Evolutionary conservation across 2,113 vertebrate genomes (phyloP).

Genomic region (Tapirus terrestris): DNA sequence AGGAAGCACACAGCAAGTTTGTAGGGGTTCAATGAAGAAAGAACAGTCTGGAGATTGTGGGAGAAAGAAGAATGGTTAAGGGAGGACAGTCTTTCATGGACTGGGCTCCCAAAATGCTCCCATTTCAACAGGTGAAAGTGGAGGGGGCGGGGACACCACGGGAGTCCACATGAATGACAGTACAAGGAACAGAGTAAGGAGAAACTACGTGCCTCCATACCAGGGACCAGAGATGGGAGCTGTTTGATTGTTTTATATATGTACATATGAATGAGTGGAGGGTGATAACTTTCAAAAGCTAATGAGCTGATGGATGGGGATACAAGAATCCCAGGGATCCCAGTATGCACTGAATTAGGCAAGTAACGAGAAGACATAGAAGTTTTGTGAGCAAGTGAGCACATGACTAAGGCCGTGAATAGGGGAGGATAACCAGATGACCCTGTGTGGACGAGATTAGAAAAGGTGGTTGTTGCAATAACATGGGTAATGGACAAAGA

Average conservation of each 20-base stretch:
- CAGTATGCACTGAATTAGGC: not conserved
- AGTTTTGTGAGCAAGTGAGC: not conserved
- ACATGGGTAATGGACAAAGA: not conserved
- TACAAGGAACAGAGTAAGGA: not conserved
- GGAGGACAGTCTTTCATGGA: not conserved
- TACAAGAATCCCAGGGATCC: not conserved
- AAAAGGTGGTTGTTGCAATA: not conserved
- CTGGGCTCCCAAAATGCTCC: not conserved
- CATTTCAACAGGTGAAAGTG: not conserved
- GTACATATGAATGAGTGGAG: not conserved
- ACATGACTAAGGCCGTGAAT: not conserved
- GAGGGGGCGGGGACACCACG: rapidly evolving
- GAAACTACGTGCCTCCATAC: not conserved
- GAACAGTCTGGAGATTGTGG: not conserved
- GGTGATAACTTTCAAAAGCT: not conserved
- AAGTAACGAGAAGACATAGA: not conserved
- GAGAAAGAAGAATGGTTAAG: not conserved
- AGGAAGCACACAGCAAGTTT: not conserved
- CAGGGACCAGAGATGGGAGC: not conserved
- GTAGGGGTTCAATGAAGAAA: not conserved
- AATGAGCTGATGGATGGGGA: not conserved
- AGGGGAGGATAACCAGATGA: not conserved
- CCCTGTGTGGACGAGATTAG: not conserved
- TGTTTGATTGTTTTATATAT: not conserved
- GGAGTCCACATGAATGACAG: not conserved